These are phyloP conservation scores for Camponotus pennsylvanicus DNA, from an alignment of 1,140 invertebrate genomes.

Conservation along the genomic window DNA sequence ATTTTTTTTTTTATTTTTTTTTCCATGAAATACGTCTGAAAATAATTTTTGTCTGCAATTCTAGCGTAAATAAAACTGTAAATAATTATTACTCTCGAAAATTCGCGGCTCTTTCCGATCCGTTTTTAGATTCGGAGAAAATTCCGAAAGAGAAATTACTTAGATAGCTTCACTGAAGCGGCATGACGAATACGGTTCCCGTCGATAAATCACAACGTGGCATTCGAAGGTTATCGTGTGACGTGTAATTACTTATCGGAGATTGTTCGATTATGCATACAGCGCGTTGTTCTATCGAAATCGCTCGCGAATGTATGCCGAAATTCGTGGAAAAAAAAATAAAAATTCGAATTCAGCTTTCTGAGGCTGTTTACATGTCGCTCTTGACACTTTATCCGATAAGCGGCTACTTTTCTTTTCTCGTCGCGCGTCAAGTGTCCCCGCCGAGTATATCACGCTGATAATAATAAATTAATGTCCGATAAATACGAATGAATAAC, in stretches of 20 bases:
- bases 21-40: too few species aligned
- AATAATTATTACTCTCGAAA: background rate
- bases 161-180: background rate
- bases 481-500: conserved; percentile 43
- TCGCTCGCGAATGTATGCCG: background rate
- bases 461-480: conserved; percentile 55
- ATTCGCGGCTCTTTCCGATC: background rate
- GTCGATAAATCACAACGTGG: conserved; percentile 50
- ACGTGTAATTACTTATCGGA: conserved; percentile 59
- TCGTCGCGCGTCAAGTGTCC: conserved; percentile 28
- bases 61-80: too few species aligned
- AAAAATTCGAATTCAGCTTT: background rate
- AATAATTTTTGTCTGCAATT: too few species aligned
- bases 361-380: conserved; percentile 32
- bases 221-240: conserved; percentile 68
- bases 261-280: conserved; percentile 47
- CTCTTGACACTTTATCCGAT: conserved; percentile 60
- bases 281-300: background rate
- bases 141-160: background rate
- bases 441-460: conserved; percentile 20
- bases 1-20: too few species aligned
- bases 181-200: conserved; percentile 5
- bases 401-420: conserved; percentile 40
- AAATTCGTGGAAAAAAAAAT: background rate
- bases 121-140: background rate